Evolutionary conservation across 1,140 invertebrate genomes (phyloP), one percentile per base, ranked within the genome.

Genomic region (Micrasema minimum): DNA sequence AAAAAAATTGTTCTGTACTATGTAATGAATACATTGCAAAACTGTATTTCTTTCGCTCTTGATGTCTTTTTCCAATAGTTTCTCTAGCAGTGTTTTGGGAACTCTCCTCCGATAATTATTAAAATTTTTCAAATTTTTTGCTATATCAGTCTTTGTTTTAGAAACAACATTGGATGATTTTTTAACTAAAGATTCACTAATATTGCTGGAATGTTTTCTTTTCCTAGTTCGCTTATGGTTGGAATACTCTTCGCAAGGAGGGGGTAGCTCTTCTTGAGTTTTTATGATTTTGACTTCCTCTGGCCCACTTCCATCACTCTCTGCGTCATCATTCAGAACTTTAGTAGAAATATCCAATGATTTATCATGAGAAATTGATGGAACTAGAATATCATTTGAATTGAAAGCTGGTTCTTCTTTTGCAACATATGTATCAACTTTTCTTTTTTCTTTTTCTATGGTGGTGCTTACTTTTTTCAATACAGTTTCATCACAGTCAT

Each of bases 1-100:
- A 80, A 92, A 92, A 80, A 88, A 93, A 78, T 92, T 88, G 77
- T 89, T 91, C 72, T 89, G 85, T 35, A 88, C 85, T 61, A 92
- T 88, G 85, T 89, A 88, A 71, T 88, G 88, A 10, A 93, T 85
- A 82, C 91, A 93, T 76, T 93, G 92, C 62, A 91, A 83, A 53
- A 93, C 85, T 20, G 90, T 80, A 81, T 93, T 94, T 71, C 92
- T 81, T 82, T 94, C 92, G 75, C 92, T 88, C 48, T 82, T 77
- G 65, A 91, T 89, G 79, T 91, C 89, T 51, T 82, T 82, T 57
- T 80, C 82, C 20, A 91, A 79, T 26, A 90, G 74, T 78, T 88
- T 89, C 74, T 89, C 86, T 51, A 90, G 69, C 74, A 87, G 71
- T 74, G 86, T 79, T 66, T 82, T 76, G 71, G 80, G 79, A 72